Percentiles rank a stretch among this genome's conserved stretches.
Evolutionary conservation across 2,888 invertebrate species (phyloP).

Genomic region (Watsonalla binaria): DNA sequence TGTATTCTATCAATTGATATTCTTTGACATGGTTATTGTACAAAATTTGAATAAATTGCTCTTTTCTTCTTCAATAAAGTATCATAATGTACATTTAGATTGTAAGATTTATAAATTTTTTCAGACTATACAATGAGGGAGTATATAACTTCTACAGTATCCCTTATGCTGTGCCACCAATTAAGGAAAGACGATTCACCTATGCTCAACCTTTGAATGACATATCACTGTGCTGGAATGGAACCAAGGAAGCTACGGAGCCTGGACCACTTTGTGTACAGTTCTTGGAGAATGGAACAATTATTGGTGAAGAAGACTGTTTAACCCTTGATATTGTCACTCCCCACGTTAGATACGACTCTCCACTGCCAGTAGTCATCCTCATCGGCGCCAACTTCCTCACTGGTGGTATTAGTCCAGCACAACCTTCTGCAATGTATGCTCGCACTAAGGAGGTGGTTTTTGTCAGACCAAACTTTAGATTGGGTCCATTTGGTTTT

Average conservation of each 20-base stretch:
- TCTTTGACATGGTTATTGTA: no score
- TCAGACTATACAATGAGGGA: conserved; percentile 84
- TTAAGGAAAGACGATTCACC: conserved; percentile 83
- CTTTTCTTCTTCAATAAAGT: no score
- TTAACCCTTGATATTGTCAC: conserved; percentile 90
- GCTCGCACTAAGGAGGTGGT: conserved; percentile 88
- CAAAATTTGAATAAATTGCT: no score
- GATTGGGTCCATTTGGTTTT: conserved; percentile 89
- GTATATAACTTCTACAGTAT: conserved; percentile 90
- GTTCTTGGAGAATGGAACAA: conserved; percentile 81
- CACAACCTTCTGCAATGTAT: conserved; percentile 86
- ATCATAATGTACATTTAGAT: no score
- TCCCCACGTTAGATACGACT: conserved; percentile 87
- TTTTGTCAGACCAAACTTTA: conserved; percentile 92
- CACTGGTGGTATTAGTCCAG: conserved; percentile 86
- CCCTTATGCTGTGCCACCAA: conserved; percentile 87
- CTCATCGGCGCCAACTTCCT: conserved; percentile 88
- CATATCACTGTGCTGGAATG: conserved; percentile 88
- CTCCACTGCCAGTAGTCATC: conserved; percentile 89
- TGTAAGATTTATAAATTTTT: conserved; percentile 9
- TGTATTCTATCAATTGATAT: no score
- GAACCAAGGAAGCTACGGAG: conserved; percentile 83
- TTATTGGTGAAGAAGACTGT: conserved; percentile 88
- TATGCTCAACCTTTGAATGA: conserved; percentile 82
- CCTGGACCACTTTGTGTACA: conserved; percentile 84